Base-by-base conservation (phyloP, 2,113 vertebrate genomes). In the Salminus brasiliensis region DNA sequence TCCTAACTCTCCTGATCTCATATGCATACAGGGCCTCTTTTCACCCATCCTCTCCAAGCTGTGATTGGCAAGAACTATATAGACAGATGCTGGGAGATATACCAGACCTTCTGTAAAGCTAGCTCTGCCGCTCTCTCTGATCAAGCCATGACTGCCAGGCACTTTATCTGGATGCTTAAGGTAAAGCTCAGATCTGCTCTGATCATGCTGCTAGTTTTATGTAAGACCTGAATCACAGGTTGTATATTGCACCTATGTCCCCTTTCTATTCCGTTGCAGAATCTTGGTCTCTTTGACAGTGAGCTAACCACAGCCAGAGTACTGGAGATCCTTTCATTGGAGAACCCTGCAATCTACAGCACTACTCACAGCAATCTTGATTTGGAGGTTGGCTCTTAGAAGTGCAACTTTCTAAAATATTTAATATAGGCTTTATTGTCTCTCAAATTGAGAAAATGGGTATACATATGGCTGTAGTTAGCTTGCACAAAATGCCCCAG, bases 91-190 rank as follows among this genome's bases (percentile, higher is more conserved):
- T 97, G 94, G 95, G 93, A 95, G 45, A 88, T 97, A 39, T 94
- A 94, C 36, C 79, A 71, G 55, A 34, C 52, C 10, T 86, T 92
- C 76, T 92, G 91, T 76, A 88, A 65, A 47, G 88, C 75, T 0
- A 85, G 1, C 0, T 0, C 27, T 0, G 32, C 29, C 0, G 43
- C 84, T 29, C 88, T 88, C 0, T 68, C 88, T 1, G 93, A 94
- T 81, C 78, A 68, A 5, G 93, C 87, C 0, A 90, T 98, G 94
- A 97, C 88, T 74, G 93, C 85, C 88, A 91, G 93, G 41, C 87
- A 95, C 18, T 94, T 99, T 79, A 87, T 99, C 81, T 96, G 94
- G 95, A 94, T 97, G 93, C 80, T 96, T 66, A 93, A 93, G 25
- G 96, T 98, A 89, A n/a, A n/a, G n/a, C n/a, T n/a, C n/a, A n/a